Base-by-base conservation (phyloP, 2,113 vertebrate species). In the Indri indri region DNA sequence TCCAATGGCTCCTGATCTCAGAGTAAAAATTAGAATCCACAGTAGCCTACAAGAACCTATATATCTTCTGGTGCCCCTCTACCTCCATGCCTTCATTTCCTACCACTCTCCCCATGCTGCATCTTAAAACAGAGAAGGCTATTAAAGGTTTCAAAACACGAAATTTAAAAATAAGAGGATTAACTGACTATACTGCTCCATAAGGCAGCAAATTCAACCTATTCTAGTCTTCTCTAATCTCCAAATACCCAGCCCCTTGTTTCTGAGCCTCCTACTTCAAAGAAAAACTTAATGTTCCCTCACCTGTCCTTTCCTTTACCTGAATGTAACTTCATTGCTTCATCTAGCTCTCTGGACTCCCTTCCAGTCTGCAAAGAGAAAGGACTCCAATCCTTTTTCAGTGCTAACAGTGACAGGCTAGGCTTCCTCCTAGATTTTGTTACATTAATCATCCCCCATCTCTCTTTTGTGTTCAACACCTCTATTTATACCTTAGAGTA, bases 171-270 rank as follows among this genome's bases (percentile, higher is more conserved):
- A 63, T 27, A 63, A 63, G 25, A 63, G 59, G 59, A 95, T 93
- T 91, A 96, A 93, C 86, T 91, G 52, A 82, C 90, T 30, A 25
- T 76, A 73, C 73, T 88, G 54, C 47, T 89, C 73, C 90, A 89
- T 61, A 95, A 30, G 83, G 94, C 79, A 73, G 73, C 59, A 88
- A 89, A 97, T 85, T 70, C 80, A 52, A 74, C 65, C 90, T 90
- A 27, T 59, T 73, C 68, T 57, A 30, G 22, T 54, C 74, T 71
- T 86, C 74, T 80, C 61, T 61, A 71, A 96, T 80, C 63, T 50
- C 61, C 42, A 91, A 88, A 83, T 32, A 66, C 30, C 47, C 8
- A 54, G 8, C 32, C 76, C 8, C 54, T 85, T 93, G 52, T 79
- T 88, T n/a, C 71, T 63, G 3, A 76, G 77, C 73, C 63, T 97